Evolutionary conservation across 30 jellyfish, hydroid and myxozoan species (phyloP).

Genomic region (Sanderia malayensis): DNA sequence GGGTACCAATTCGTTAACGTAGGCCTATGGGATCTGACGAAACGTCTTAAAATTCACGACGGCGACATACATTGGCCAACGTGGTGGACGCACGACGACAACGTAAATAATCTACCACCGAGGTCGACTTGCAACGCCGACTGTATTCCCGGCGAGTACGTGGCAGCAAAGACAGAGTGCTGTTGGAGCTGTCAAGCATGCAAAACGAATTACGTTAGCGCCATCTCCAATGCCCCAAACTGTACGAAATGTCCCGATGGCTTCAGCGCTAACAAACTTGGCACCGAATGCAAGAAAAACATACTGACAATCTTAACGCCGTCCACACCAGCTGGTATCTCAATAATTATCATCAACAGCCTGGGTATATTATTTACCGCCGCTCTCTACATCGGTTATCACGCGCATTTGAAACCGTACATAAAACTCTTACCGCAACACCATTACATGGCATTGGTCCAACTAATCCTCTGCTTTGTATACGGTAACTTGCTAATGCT

Average conservation of each 20-base stretch:
- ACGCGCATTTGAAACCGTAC: background rate
- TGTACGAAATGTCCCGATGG: conserved; percentile 74
- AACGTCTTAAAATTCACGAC: background rate
- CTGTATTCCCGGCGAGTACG: conserved; percentile 68
- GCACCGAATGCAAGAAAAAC: conserved; percentile 57
- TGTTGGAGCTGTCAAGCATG: conserved; percentile 90
- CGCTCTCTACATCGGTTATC: conserved; percentile 32
- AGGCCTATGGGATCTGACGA: conserved; percentile 67
- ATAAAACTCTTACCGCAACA: conserved; percentile 17
- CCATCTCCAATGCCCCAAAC: conserved; percentile 26
- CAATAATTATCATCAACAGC: conserved; percentile 41
- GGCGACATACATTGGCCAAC: conserved; percentile 56
- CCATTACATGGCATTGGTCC: conserved; percentile 19
- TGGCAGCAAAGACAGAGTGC: conserved; percentile 69
- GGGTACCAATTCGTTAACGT: conserved; percentile 10
- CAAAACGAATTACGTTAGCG: conserved; percentile 49
- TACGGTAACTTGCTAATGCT: conserved; percentile 24
- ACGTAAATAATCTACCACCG: conserved; percentile 40
- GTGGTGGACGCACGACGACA: too few relatives aligned
- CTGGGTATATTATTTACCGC: conserved; percentile 33
- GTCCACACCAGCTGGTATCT: conserved; percentile 62
- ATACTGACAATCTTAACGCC: conserved; percentile 19
- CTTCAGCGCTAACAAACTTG: conserved; percentile 32
- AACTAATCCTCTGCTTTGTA: conserved; percentile 17
- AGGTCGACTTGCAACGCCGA: conserved; percentile 69